These are phyloP conservation scores for Lottia scabra DNA, from an alignment of 2,888 invertebrate species.

Conservation along the genomic window DNA sequence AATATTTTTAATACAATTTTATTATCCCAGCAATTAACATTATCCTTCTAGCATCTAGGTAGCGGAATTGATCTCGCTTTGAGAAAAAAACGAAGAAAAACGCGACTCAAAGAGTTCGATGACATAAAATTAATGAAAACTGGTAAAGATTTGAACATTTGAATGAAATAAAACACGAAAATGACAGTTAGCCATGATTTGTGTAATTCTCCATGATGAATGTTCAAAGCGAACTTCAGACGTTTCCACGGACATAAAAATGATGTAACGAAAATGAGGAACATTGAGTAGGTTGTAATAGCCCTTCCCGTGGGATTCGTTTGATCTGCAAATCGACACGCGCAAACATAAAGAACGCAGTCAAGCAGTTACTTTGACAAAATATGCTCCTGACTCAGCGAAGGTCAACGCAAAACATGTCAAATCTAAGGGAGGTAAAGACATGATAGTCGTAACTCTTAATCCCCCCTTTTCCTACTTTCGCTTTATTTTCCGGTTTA, in stretches of 20 bases:
- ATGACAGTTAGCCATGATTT: neutral
- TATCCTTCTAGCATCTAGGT: neutral
- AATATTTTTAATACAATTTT: too few relatives aligned
- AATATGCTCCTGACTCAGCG: neutral
- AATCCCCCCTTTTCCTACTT: too few relatives aligned
- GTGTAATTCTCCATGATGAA: neutral
- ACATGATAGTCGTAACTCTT: neutral
- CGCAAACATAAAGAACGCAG: neutral
- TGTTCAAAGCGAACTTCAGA: neutral
- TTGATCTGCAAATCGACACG: neutral
- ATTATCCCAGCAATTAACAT: neutral
- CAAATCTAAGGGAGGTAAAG: neutral
- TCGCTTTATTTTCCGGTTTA: too few relatives aligned
- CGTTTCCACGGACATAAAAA: neutral
- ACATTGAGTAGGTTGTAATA: neutral
- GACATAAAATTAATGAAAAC: constrained; percentile 6
- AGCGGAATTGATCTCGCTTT: neutral
- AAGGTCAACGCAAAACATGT: neutral
- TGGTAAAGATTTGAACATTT: neutral
- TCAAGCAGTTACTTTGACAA: neutral
- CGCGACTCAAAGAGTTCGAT: neutral
- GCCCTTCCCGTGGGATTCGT: neutral
- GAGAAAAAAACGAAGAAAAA: neutral
- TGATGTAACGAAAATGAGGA: neutral
- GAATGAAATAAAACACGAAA: neutral